A percentile compares a stretch with the other conserved stretches of the same genome.
These are phyloP conservation scores for Callaeas wilsoni DNA, from an alignment of 2,113 vertebrate genomes.

Conservation along the genomic window DNA sequence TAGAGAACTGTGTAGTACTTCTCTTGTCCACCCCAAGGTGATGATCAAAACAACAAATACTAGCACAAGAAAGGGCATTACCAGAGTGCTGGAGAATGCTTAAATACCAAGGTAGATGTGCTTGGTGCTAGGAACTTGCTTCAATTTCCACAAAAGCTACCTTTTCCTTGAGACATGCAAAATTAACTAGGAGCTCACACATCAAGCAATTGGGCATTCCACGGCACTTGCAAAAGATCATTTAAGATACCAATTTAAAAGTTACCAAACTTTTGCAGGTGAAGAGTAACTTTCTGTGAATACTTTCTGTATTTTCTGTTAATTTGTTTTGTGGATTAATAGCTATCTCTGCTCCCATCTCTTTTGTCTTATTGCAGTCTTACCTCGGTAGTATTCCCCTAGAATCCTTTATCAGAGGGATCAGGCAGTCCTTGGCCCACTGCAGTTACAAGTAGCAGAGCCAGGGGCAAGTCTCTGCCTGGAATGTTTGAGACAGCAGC, in stretches of 20 bases:
- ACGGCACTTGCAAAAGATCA: background rate
- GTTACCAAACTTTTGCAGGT: background rate
- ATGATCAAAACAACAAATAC: background rate
- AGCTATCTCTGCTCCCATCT: background rate
- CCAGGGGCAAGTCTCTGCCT: background rate
- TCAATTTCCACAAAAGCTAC: background rate
- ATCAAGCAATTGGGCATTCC: background rate
- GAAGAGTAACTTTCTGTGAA: background rate
- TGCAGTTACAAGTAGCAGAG: background rate
- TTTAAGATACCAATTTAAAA: background rate
- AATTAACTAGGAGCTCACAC: background rate
- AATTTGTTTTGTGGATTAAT: background rate
- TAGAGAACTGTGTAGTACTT: background rate
- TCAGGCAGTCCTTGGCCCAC: background rate
- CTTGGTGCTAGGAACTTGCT: background rate
- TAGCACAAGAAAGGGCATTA: background rate
- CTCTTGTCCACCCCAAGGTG: background rate
- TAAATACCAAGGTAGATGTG: background rate
- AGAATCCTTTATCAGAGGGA: background rate
- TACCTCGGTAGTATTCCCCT: rapidly evolving
- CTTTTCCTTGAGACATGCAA: background rate
- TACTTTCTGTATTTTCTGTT: background rate
- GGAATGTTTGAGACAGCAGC: background rate
- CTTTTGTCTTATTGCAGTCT: background rate
- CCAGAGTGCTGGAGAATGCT: background rate